Evolutionary conservation across 2,113 vertebrate species (phyloP), one percentile per base, ranked within the genome.

Genomic region (Mungos mungo): DNA sequence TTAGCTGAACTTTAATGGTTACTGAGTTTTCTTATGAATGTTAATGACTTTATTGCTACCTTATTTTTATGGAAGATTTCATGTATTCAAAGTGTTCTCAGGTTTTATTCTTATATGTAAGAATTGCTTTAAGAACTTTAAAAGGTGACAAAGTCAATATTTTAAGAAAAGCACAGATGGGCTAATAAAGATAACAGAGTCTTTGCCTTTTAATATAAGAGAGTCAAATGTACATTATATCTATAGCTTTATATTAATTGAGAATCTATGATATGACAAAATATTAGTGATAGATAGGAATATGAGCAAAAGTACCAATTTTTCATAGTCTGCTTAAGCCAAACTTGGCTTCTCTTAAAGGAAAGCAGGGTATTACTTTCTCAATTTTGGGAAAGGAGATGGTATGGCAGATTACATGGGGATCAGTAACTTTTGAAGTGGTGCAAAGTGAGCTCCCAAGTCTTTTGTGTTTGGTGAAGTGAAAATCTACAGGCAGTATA

Each of bases 1-100:
- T 90, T 93, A 72, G 33, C 74, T 57, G 80, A 95, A 91, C 9
- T 88, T 77, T 3, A 72, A 65, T 92, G n/a, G 52, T 93, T 96
- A 95, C 45, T 60, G 38, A 90, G 35, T 65, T 83, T 66, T 72
- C 41, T 71, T 69, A 31, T 50, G 33, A 77, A 47, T 77, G 74
- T 18, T 47, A 65, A 72, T 95, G 23, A 94, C 15, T 95, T 86
- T 71, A 74, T 57, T 7, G 25, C 33, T 84, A 83, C 23, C 29
- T 25, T 93, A 33, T 77, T 90, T 93, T 93, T 95, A 25, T 81
- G 60, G 19, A 63, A 65, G 57, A 25, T 93, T 80, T 89, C 57
- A 72, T 92, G 4, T 19, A 71, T 68, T 25, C 9, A 81, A 18
- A 84, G 2, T 94, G 25, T 16, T 82, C n/a, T 95, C 45, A 71